Percentiles rank a stretch among this genome's conserved stretches.
Conservation (phyloP, 2,113 vertebrate genomes). For the Pungitius pungitius region DNA sequence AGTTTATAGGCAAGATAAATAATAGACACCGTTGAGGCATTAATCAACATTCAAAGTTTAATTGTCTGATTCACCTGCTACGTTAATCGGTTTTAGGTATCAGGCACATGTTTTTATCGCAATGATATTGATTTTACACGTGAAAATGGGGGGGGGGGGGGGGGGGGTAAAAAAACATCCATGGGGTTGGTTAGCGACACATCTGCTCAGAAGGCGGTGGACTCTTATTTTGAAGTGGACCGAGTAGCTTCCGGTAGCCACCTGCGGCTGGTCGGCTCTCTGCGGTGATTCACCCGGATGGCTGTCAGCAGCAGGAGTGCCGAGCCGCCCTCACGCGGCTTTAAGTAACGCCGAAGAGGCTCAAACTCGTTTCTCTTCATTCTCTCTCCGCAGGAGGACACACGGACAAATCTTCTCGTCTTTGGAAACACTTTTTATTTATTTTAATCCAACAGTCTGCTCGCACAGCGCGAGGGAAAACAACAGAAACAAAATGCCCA, state of each 20-base stretch:
- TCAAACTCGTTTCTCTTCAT: conserved; percentile 79
- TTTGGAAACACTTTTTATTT: conserved; percentile 12
- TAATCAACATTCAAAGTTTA: background rate
- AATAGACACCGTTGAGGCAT: background rate
- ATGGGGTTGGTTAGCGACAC: no score
- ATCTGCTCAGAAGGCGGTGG: no score
- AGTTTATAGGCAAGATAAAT: background rate
- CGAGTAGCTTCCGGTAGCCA: background rate
- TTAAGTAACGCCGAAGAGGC: conserved; percentile 62
- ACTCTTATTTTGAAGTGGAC: conserved; percentile 54
- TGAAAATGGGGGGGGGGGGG: background rate
- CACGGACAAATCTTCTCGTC: conserved; percentile 28
- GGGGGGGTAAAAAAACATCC: no score
- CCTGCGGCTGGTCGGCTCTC: background rate
- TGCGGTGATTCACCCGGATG: conserved; percentile 68
- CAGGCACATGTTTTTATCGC: background rate
- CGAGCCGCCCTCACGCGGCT: conserved; percentile 34
- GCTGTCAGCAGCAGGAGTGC: conserved; percentile 58
- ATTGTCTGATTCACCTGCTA: background rate
- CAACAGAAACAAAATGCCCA: conserved; percentile 86
- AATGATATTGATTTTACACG: background rate
- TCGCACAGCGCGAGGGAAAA: conserved; percentile 40
- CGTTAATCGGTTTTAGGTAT: background rate
- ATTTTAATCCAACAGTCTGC: conserved; percentile 12
- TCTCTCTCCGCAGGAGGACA: conserved; percentile 56